phyloP scores from a whole-genome alignment of 2,888 invertebrate species.

The Serripes groenlandicus region DNA sequence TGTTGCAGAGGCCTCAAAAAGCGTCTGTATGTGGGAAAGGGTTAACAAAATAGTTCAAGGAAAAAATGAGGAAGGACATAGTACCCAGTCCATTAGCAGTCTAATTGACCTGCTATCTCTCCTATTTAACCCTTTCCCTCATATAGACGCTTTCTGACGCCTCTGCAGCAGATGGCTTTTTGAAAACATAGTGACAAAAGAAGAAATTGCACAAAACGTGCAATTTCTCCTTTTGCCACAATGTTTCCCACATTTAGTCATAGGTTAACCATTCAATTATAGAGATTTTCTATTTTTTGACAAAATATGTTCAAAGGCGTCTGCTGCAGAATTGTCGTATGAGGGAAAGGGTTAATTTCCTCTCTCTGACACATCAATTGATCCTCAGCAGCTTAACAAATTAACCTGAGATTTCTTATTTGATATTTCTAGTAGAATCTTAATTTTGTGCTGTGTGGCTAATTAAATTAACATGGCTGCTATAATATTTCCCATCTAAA shows the following conservation, averaged over 20 bases:
- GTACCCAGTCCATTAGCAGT: constrained; percentile 12
- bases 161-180: not conserved
- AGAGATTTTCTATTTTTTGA: too few relatives aligned
- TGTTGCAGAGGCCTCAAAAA: not conserved
- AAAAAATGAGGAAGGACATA: not conserved
- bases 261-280: too few relatives aligned
- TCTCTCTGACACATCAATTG: too few relatives aligned
- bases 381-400: too few relatives aligned
- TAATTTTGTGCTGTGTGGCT: too few relatives aligned
- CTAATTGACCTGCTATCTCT: constrained; percentile 21
- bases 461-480: too few relatives aligned
- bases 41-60: not conserved
- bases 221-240: not conserved
- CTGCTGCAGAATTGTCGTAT: too few relatives aligned
- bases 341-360: too few relatives aligned
- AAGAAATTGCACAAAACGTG: not conserved
- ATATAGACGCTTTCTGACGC: not conserved
- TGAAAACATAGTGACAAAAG: not conserved
- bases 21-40: not conserved
- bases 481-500: too few relatives aligned
- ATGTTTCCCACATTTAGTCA: not conserved
- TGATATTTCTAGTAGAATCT: too few relatives aligned
- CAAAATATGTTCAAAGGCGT: too few relatives aligned
- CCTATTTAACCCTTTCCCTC: not conserved
- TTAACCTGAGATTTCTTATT: too few relatives aligned